Conservation (phyloP, 2,113 vertebrate species). For the Podiceps cristatus region DNA sequence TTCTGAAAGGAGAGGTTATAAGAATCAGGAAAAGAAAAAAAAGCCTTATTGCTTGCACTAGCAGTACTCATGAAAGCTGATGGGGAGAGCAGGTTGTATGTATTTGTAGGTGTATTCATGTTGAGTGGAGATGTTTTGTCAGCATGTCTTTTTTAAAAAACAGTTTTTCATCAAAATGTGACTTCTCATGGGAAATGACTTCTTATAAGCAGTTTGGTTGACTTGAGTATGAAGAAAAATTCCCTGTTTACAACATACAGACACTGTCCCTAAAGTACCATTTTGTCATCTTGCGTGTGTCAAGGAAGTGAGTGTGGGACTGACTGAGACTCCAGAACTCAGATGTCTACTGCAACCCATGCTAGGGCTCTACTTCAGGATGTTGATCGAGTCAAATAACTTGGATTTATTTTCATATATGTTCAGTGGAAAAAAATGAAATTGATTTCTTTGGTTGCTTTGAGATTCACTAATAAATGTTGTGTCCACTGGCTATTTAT, state of each 20-base stretch:
- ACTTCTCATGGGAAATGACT: not conserved
- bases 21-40: not conserved
- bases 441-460: not conserved
- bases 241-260: not conserved
- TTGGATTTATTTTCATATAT: not conserved
- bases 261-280: accelerated
- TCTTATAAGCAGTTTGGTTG: not conserved
- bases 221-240: not conserved
- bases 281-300: not conserved
- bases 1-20: not conserved
- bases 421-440: not conserved
- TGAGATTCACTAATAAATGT: not conserved
- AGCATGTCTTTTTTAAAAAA: not conserved
- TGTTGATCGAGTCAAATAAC: not conserved
- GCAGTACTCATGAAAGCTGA: not conserved
- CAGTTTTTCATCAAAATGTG: not conserved
- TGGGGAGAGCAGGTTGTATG: not conserved
- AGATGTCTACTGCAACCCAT: not conserved
- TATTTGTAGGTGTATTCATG: not conserved
- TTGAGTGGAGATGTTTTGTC: not conserved
- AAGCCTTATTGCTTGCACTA: not conserved
- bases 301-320: not conserved
- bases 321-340: not conserved
- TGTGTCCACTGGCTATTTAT: not conserved
- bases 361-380: not conserved